Conservation (phyloP, 2,888 invertebrate species). For the Pseudococcus viburni region DNA sequence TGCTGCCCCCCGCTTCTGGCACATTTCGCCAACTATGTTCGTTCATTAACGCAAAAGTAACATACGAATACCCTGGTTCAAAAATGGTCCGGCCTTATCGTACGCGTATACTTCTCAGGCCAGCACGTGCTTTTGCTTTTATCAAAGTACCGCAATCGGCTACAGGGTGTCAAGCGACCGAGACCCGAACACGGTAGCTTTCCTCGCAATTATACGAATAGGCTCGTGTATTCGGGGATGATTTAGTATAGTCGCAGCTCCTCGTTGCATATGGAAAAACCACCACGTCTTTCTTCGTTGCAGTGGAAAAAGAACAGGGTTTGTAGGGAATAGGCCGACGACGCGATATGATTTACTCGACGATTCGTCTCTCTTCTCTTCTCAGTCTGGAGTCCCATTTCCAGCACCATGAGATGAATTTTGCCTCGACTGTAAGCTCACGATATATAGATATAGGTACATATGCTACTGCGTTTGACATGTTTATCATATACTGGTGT, state of each 20-base stretch:
- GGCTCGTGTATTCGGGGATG: background rate
- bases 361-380: background rate
- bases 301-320: background rate
- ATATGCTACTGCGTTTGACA: constrained; percentile 23
- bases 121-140: constrained; percentile 33
- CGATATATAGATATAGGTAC: background rate
- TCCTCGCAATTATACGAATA: constrained; percentile 10
- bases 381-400: background rate
- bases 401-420: background rate
- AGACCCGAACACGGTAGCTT: background rate
- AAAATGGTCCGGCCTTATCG: constrained; percentile 18
- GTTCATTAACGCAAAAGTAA: background rate
- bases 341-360: constrained; percentile 38
- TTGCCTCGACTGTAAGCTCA: background rate
- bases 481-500: constrained; percentile 34
- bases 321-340: background rate
- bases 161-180: background rate
- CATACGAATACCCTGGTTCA: background rate
- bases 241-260: background rate
- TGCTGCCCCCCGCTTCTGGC: background rate
- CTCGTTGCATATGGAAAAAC: background rate
- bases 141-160: constrained; percentile 24
- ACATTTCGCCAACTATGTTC: background rate
- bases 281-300: background rate
- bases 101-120: background rate